Base-by-base conservation (phyloP, 2,888 invertebrate species). In the Dasypolia templi region DNA sequence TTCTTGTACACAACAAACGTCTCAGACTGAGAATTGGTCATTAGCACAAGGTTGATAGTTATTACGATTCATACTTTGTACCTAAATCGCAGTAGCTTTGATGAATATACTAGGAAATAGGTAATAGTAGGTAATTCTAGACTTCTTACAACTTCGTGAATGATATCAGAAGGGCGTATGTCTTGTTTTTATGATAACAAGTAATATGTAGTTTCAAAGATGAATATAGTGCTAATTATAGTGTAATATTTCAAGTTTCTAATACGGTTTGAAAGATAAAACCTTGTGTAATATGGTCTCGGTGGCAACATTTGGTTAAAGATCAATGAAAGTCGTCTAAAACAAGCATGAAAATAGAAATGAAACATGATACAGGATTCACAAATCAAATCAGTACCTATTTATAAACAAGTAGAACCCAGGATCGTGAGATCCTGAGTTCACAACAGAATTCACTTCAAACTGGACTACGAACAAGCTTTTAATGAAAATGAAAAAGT, bases 401-500 rank as follows among this genome's bases (percentile, higher is more conserved):
- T 39, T 22, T 49, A 29, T 29, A 11, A 69, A 26, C 6, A 65
- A 22, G 3, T 32, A 49, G 9, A 9, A 29, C 7, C 19, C 19
- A 19, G 9, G 29, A n/a, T 32, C 12, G n/a, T n/a, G n/a, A n/a
- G n/a, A n/a, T n/a, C n/a, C n/a, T n/a, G n/a, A n/a, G n/a, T n/a
- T n/a, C n/a, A n/a, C n/a, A 64, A 7, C 42, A 44, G 58, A 77
- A 71, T 71, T 62, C 51, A 66, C 55, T 81, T 14, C 26, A 22
- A 77, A 55, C 62, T 55, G 77, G 29, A 71, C 61, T 53, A 58
- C 59, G 67, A 61, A 79, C 64, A 70, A 81, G 75, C 55, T 79
- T 83, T 68, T 78, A 64, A 82, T 77, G 78, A 70, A 75, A 75
- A 85, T 71, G 72, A 72, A 75, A 83, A 85, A 80, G 80, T 77